Percentiles rank a stretch among this genome's conserved stretches.
phyloP scores from a whole-genome alignment of 2,888 invertebrate genomes.

The Synergus japonicus region DNA sequence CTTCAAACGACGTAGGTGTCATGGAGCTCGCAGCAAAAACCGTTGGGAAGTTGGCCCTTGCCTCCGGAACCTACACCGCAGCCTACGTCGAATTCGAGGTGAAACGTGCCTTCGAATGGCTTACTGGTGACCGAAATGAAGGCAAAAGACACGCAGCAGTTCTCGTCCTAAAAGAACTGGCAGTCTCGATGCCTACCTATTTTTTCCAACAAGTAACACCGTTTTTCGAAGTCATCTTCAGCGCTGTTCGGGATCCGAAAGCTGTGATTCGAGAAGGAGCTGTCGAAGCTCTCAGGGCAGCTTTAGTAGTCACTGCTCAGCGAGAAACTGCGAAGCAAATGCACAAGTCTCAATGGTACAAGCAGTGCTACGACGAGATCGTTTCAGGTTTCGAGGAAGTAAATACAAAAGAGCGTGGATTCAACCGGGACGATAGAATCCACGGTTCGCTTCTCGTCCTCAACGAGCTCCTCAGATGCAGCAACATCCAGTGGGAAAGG shows the following conservation, averaged over 20 bases:
- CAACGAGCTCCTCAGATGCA: slow-evolving; percentile 94
- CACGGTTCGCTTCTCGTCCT: slow-evolving; percentile 95
- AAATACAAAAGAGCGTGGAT: slow-evolving; percentile 85
- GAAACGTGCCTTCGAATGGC: slow-evolving; percentile 96
- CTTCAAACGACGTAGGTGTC: slow-evolving; percentile 93
- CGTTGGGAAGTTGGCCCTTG: slow-evolving; percentile 93
- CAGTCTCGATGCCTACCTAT: slow-evolving; percentile 96
- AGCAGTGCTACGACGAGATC: slow-evolving; percentile 95
- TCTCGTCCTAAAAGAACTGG: slow-evolving; percentile 93
- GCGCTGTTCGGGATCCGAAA: slow-evolving; percentile 94
- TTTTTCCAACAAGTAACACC: slow-evolving; percentile 97
- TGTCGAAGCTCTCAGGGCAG: slow-evolving; percentile 95
- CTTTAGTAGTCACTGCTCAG: slow-evolving; percentile 95
- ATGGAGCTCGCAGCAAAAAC: slow-evolving; percentile 98
- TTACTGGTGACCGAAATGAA: slow-evolving; percentile 93
- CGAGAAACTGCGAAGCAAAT: slow-evolving; percentile 96
- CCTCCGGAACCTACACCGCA: slow-evolving; percentile 95
- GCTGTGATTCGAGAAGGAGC: slow-evolving; percentile 94
- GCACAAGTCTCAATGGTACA: slow-evolving; percentile 94
- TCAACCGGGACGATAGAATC: slow-evolving; percentile 91
- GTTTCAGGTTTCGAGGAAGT: slow-evolving; percentile 87
- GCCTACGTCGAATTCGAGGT: slow-evolving; percentile 99
- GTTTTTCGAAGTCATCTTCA: slow-evolving; percentile 95
- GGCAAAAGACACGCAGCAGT: slow-evolving; percentile 95
- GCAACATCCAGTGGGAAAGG: slow-evolving; percentile 92